Evolutionary conservation across 2,113 vertebrate genomes (phyloP).

Genomic region (Mormyrus lacerda): DNA sequence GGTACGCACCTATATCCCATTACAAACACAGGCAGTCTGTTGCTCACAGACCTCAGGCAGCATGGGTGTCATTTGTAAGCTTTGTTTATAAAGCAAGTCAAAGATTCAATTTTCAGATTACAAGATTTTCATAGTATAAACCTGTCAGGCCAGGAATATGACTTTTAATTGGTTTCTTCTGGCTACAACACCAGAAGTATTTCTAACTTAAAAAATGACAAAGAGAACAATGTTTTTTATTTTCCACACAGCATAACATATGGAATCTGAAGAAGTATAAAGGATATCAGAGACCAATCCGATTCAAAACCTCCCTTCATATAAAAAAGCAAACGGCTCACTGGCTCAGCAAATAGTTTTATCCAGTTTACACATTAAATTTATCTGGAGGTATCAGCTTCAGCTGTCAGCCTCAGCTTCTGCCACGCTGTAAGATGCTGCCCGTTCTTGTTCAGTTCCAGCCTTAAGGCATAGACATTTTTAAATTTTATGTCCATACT

Average conservation of each 20-base stretch:
- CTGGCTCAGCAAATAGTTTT: background rate
- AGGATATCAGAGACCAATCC: background rate
- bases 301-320: background rate
- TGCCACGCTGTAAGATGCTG: background rate
- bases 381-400: background rate
- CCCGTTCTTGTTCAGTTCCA: background rate
- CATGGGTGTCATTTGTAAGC: background rate
- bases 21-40: background rate
- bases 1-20: background rate
- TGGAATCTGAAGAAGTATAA: background rate
- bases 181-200: background rate
- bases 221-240: background rate
- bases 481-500: background rate
- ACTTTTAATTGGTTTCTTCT: background rate
- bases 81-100: background rate
- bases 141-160: background rate
- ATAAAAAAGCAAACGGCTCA: background rate
- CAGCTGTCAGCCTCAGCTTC: background rate
- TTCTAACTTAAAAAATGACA: background rate
- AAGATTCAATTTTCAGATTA: background rate
- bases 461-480: background rate
- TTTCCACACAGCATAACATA: background rate
- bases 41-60: background rate
- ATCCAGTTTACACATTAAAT: background rate
- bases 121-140: background rate